Conservation (phyloP, 2,113 vertebrate genomes). For the Caranx ignobilis region DNA sequence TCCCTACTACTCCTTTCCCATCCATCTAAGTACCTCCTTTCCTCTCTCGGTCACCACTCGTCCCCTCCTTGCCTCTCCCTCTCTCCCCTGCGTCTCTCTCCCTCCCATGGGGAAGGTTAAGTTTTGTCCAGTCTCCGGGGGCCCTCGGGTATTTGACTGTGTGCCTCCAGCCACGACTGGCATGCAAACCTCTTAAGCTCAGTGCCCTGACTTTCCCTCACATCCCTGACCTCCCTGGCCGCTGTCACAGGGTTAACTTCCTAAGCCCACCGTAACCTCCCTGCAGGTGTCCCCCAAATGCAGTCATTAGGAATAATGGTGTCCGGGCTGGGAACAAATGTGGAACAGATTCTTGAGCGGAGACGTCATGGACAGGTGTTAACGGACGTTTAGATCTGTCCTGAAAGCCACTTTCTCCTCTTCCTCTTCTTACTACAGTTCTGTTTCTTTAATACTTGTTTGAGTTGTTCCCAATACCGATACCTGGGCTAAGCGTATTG, state of each 20-base stretch:
- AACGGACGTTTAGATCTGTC: conserved; percentile 9
- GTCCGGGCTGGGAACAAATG: conserved; percentile 51
- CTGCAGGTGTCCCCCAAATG: conserved; percentile 35
- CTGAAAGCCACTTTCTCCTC: neutral
- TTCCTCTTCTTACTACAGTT: neutral
- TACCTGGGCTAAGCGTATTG: too few species aligned
- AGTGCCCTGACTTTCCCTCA: conserved; percentile 42
- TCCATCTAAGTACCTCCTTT: conserved; percentile 37
- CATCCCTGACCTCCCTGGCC: conserved; percentile 51
- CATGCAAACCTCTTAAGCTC: conserved; percentile 62
- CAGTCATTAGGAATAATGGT: conserved; percentile 41
- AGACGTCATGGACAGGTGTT: conserved; percentile 48
- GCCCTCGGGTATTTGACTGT: conserved; percentile 50
- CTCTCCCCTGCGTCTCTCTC: conserved; percentile 19
- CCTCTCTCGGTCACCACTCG: conserved; percentile 3
- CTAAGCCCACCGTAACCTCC: conserved; percentile 45
- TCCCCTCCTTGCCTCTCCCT: neutral
- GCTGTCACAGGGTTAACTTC: conserved; percentile 7
- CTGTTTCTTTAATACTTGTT: neutral
- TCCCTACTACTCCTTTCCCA: conserved; percentile 25
- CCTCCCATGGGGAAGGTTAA: conserved; percentile 49
- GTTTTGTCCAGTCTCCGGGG: conserved; percentile 60
- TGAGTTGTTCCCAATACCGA: too few species aligned
- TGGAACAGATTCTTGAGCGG: conserved; percentile 37
- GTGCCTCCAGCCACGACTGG: conserved; percentile 68